A percentile compares a stretch with the other conserved stretches of the same genome.
phyloP scores from a whole-genome alignment of 2,113 vertebrate species.

The Scytalopus superciliaris region DNA sequence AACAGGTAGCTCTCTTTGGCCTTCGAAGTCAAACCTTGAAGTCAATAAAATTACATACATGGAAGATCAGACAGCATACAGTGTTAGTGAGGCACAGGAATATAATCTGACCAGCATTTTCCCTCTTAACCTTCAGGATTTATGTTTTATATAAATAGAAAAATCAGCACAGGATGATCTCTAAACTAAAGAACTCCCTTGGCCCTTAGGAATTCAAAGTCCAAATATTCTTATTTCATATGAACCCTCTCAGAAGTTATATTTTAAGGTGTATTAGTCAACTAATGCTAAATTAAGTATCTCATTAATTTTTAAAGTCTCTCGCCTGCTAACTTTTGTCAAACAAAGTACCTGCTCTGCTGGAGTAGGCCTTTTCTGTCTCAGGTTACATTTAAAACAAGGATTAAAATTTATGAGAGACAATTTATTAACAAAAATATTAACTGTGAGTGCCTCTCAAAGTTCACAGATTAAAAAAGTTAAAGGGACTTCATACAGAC shows the following conservation, averaged over 20 bases:
- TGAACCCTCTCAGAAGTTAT: not conserved
- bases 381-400: not conserved
- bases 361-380: not conserved
- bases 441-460: not conserved
- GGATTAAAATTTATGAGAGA: not conserved
- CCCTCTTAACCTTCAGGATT: not conserved
- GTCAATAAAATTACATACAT: not conserved
- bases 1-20: not conserved
- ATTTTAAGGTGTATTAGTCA: constrained; percentile 14
- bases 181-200: not conserved
- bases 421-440: not conserved
- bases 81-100: not conserved
- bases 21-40: not conserved
- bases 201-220: not conserved
- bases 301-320: not conserved
- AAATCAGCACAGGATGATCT: not conserved
- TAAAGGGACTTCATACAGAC: not conserved
- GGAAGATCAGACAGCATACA: not conserved
- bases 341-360: not conserved
- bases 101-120: not conserved
- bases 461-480: not conserved
- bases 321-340: not conserved
- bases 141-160: not conserved
- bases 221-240: not conserved
- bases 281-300: not conserved